Percentiles rank a stretch among this genome's conserved stretches.
phyloP scores from a whole-genome alignment of 2,113 vertebrate species.

The Heteronetta atricapilla region DNA sequence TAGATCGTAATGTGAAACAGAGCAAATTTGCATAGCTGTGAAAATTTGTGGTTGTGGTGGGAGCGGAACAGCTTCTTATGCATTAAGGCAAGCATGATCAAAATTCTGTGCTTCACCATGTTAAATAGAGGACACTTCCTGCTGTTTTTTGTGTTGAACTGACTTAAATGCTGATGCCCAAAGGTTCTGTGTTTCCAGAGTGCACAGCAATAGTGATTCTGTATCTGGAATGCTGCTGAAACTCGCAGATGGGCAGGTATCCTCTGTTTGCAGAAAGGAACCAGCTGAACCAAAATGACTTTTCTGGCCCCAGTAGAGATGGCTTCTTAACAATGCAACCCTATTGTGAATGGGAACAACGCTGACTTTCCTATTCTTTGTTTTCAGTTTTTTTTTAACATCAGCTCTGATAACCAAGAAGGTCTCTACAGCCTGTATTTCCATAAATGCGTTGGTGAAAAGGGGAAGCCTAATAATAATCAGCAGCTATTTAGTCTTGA shows the following conservation, averaged over 20 bases:
- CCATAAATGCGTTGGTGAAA: slow-evolving; percentile 77
- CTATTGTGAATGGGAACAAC: background rate
- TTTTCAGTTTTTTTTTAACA: slow-evolving; percentile 84
- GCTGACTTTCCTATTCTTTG: background rate
- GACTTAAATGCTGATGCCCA: background rate
- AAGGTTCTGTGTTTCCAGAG: background rate
- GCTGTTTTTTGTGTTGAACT: background rate
- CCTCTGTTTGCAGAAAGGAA: background rate
- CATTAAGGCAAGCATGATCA: background rate
- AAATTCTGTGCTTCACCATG: background rate
- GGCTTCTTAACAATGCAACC: background rate
- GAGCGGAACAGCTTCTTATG: background rate
- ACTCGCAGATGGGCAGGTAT: background rate
- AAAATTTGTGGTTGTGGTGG: background rate
- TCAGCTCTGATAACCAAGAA: slow-evolving; percentile 81
- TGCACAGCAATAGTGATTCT: background rate
- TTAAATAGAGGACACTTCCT: background rate
- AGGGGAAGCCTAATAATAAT: background rate
- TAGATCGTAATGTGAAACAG: background rate
- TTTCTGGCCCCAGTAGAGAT: background rate
- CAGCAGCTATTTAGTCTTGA: slow-evolving; percentile 80
- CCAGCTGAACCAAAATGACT: background rate
- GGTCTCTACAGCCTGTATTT: slow-evolving; percentile 89
- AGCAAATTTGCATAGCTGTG: background rate
- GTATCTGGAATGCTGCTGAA: background rate